Evolutionary conservation across 2,888 invertebrate genomes (phyloP).

Genomic region (Xestoiulus laeticollis): DNA sequence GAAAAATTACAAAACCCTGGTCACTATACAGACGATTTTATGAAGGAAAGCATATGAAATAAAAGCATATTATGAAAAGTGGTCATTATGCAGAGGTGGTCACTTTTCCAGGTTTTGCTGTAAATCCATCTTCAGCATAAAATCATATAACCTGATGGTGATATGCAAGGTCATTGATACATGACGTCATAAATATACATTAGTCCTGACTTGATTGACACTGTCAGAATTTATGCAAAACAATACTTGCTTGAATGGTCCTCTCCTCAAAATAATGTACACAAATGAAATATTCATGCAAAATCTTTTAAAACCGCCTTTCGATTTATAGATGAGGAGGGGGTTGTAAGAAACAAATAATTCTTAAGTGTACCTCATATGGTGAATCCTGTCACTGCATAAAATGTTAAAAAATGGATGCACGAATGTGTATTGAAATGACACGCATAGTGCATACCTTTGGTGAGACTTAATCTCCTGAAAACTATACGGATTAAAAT

Average conservation of each 20-base stretch:
- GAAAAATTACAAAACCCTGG: too few species aligned
- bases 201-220: background rate
- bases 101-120: too few species aligned
- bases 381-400: background rate
- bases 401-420: constrained; percentile 5
- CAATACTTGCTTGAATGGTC: background rate
- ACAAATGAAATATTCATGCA: constrained; percentile 5
- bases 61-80: too few species aligned
- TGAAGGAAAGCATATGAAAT: too few species aligned
- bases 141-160: too few species aligned
- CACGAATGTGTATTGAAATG: constrained; percentile 17
- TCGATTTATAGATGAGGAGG: background rate
- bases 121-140: too few species aligned
- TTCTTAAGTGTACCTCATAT: background rate
- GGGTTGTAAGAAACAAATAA: background rate
- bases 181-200: background rate
- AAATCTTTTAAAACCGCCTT: constrained; percentile 24
- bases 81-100: too few species aligned
- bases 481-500: constrained; percentile 49
- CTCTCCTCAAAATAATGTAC: background rate
- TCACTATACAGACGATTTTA: too few species aligned
- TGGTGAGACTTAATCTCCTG: constrained; percentile 42
- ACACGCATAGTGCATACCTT: constrained; percentile 2
- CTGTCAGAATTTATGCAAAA: background rate
- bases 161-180: too few species aligned